Evolutionary conservation across 2,888 invertebrate genomes (phyloP), one percentile per base, ranked within the genome.

Genomic region (Hecatera dysodea): DNA sequence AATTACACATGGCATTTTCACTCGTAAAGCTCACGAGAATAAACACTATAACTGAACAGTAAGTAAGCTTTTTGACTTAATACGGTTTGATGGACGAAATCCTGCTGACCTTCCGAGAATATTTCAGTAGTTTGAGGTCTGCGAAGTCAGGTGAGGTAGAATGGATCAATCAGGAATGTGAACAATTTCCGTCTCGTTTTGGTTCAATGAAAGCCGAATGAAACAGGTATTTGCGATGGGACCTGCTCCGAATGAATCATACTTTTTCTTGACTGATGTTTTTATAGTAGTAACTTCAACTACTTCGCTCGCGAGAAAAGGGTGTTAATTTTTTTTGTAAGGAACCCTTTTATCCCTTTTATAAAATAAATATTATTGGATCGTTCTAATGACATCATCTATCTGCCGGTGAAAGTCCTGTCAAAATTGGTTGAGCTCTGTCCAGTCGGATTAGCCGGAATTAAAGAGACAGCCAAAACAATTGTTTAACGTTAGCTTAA

Each of bases 41-140:
- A 52, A 44, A 46, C 24, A 7, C 24, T 22, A 60, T 8, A 46
- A 7, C 22, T n/a, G 19, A 29, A 24, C 15, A 22, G 53, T 17
- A 22, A 17, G 6, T 8, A 29, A 22, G 24, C 7, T 36, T 6
- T 42, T 44, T 46, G n/a, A 33, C 1, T 27, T 22, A 12, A n/a
- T 56, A 33, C 2, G 42, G 48, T 48, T 15, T 8, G 42, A 60
- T 53, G n/a, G 44, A 65, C 50, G 63, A 57, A 48, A 67, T 82
- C 83, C 80, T 80, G 68, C 66, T 71, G 9, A 59, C 78, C 75
- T 82, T 82, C 83, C 65, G 50, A 80, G 83, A 82, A 80, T 12
- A n/a, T 39, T 60, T 39, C 15, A 53, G 48, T 68, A 61, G 52
- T 67, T 68, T 27, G 62, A 53, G 53, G 55, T 65, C 36, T 52